Conservation (phyloP, 2,888 invertebrate species). For the Stramonita haemastoma region DNA sequence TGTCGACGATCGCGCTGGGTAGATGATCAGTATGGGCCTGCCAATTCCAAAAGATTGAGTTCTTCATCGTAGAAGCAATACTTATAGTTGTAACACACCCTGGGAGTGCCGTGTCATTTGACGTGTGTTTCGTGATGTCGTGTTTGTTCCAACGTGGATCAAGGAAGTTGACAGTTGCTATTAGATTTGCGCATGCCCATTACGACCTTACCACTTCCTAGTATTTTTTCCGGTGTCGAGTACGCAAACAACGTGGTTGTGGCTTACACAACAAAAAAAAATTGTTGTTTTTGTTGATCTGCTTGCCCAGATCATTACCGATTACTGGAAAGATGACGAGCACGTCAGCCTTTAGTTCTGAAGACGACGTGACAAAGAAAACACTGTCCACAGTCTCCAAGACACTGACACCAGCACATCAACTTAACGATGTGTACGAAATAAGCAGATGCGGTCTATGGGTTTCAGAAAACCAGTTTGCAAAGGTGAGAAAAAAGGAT, state of each 20-base stretch:
- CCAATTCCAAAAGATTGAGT: not conserved
- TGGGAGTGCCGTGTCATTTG: not conserved
- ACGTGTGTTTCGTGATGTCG: conserved; percentile 23
- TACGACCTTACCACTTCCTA: not conserved
- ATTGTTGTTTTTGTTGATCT: no score
- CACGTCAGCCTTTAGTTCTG: conserved; percentile 56
- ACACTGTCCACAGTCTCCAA: conserved; percentile 40
- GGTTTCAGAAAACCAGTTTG: conserved; percentile 84
- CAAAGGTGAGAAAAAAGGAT: conserved; percentile 81
- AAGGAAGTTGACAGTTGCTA: conserved; percentile 44
- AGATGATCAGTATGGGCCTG: not conserved
- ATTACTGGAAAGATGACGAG: not conserved
- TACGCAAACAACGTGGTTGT: not conserved
- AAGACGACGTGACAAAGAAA: conserved; percentile 54
- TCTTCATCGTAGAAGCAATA: not conserved
- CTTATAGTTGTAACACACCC: not conserved
- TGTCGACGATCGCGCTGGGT: not conserved
- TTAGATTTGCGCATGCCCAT: conserved; percentile 26
- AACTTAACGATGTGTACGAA: conserved; percentile 81
- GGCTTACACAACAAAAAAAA: no score
- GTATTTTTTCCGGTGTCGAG: not conserved
- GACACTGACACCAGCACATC: conserved; percentile 18
- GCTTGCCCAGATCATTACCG: no score
- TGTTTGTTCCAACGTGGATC: conserved; percentile 37
- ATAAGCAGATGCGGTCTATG: conserved; percentile 83